These are phyloP conservation scores for Ectropis crepuscularia DNA, from an alignment of 2,888 invertebrate genomes.

Conservation along the genomic window DNA sequence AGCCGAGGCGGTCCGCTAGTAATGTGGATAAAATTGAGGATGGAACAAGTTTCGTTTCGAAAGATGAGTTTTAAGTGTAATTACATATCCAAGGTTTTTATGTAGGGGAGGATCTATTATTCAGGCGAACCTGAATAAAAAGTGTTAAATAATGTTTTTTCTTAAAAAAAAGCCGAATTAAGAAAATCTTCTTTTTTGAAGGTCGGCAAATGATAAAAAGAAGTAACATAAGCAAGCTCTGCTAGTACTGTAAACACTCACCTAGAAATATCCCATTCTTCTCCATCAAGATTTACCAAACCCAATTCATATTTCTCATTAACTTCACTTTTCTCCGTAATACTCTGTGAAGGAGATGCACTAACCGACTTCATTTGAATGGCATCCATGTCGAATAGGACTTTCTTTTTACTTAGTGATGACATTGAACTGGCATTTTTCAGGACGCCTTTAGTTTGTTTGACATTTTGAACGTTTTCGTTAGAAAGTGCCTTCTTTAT, in stretches of 20 bases:
- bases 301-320: conserved; percentile 72
- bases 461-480: conserved; percentile 56
- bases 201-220: too few relatives aligned
- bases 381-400: conserved; percentile 86
- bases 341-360: conserved; percentile 80
- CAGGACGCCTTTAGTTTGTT: conserved; percentile 83
- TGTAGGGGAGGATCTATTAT: too few relatives aligned
- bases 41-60: too few relatives aligned
- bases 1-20: too few relatives aligned
- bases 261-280: conserved; percentile 85
- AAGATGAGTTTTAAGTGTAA: too few relatives aligned
- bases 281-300: conserved; percentile 73
- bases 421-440: conserved; percentile 84
- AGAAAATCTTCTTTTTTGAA: too few relatives aligned
- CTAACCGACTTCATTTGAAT: conserved; percentile 82
- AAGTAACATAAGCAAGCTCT: too few relatives aligned
- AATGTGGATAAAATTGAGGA: too few relatives aligned
- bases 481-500: conserved; percentile 57
- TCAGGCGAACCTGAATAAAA: too few relatives aligned
- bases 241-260: conserved; percentile 43
- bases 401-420: conserved; percentile 86
- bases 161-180: too few relatives aligned
- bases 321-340: conserved; percentile 70
- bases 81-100: too few relatives aligned
- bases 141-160: too few relatives aligned